phyloP scores from a whole-genome alignment of 2,113 vertebrate species.

The Lagopus leucura region DNA sequence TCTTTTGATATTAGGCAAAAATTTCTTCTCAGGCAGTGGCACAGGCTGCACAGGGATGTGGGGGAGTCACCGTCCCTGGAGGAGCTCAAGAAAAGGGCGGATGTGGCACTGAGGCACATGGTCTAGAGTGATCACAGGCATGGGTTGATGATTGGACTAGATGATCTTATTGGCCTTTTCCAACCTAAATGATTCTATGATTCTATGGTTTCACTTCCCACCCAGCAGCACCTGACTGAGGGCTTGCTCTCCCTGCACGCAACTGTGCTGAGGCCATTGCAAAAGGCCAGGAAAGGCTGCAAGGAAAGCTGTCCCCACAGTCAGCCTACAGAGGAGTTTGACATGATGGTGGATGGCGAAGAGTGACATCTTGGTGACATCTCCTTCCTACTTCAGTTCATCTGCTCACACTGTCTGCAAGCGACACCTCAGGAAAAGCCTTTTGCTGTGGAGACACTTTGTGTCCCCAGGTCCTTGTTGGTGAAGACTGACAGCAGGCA shows the following conservation, averaged over 20 bases:
- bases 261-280: accelerated
- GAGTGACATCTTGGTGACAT: background rate
- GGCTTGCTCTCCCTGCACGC: background rate
- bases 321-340: background rate
- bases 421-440: accelerated
- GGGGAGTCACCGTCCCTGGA: too few species aligned
- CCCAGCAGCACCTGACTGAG: accelerated
- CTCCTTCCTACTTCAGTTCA: background rate
- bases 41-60: too few species aligned
- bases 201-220: background rate
- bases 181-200: too few species aligned
- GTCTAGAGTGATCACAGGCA: too few species aligned
- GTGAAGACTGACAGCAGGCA: background rate
- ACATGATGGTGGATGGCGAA: accelerated
- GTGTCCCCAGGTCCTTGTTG: background rate
- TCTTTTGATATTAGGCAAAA: background rate
- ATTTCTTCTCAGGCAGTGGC: too few species aligned
- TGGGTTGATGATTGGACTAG: too few species aligned
- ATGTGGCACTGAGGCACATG: too few species aligned
- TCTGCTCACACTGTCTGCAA: background rate
- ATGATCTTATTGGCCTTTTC: too few species aligned
- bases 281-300: too few species aligned
- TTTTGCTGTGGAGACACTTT: background rate
- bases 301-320: background rate
- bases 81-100: too few species aligned